Conservation (phyloP, 2,113 vertebrate genomes). For the Dasyprocta punctata region DNA sequence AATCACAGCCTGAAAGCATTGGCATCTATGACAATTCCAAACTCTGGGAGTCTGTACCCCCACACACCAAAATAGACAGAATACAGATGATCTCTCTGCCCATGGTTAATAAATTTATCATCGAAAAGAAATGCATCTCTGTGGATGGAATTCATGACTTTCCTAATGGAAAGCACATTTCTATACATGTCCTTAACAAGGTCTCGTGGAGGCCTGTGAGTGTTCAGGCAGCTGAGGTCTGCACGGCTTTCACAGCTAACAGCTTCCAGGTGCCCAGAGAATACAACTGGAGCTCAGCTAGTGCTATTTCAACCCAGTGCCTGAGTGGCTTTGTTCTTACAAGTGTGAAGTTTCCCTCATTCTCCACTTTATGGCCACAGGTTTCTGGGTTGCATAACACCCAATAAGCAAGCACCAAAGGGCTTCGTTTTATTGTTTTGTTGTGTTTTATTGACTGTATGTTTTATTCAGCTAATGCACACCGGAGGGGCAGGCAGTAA, state of each 20-base stretch:
- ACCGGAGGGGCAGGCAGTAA: conserved; percentile 78
- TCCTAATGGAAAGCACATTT: conserved; percentile 85
- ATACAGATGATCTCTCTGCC: conserved; percentile 64
- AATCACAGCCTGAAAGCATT: background rate
- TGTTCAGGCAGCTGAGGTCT: conserved; percentile 78
- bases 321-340: conserved; percentile 84
- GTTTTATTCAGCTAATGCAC: conserved; percentile 85
- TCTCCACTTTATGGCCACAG: conserved; percentile 84
- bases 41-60: accelerated
- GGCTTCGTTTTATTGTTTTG: conserved; percentile 85
- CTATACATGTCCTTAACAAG: conserved; percentile 75
- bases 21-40: background rate
- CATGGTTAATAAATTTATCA: conserved; percentile 76
- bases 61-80: no score
- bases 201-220: conserved; percentile 77
- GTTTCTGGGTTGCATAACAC: conserved; percentile 83
- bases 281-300: conserved; percentile 58
- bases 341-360: conserved; percentile 84
- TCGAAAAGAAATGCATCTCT: conserved; percentile 80
- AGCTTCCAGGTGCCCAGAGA: conserved; percentile 87
- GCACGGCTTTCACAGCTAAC: conserved; percentile 84
- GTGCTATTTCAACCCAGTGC: conserved; percentile 67
- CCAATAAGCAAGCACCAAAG: conserved; percentile 84
- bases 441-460: conserved; percentile 86
- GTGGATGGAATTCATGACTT: conserved; percentile 76